Conservation (phyloP, 2,888 invertebrate species). For the Drosophila stalkeri region DNA sequence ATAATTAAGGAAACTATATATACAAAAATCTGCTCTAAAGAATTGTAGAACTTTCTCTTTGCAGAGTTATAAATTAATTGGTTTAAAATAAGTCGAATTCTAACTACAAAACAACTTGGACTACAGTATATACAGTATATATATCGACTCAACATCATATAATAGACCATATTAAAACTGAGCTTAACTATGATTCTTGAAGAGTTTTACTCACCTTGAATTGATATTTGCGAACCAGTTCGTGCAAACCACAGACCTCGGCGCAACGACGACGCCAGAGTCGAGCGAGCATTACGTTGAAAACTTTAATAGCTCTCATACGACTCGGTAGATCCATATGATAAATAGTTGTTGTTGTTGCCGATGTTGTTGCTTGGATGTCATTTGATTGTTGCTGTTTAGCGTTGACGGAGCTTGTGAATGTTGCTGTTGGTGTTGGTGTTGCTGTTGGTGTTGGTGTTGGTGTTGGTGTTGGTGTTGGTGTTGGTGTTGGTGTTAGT, state of each 20-base stretch:
- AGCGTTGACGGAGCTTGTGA: not conserved
- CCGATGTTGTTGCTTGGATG: not conserved
- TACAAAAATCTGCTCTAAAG: too few relatives aligned
- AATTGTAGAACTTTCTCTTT: too few relatives aligned
- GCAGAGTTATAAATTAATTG: too few relatives aligned
- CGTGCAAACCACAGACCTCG: constrained; percentile 36
- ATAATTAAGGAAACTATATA: too few relatives aligned
- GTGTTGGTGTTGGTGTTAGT: too few relatives aligned
- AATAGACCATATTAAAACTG: too few relatives aligned
- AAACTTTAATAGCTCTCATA: constrained; percentile 33
- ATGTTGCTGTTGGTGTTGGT: not conserved
- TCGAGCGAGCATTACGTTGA: constrained; percentile 37
- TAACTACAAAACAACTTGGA: too few relatives aligned
- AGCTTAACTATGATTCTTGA: too few relatives aligned
- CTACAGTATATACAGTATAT: too few relatives aligned
- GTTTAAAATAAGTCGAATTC: too few relatives aligned
- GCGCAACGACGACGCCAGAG: constrained; percentile 50
- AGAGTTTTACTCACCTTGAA: constrained; percentile 1
- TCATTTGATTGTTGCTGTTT: not conserved
- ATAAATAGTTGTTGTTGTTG: not conserved
- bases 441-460: too few relatives aligned
- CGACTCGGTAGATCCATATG: constrained; percentile 32
- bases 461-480: not conserved
- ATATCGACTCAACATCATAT: too few relatives aligned
- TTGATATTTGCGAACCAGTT: constrained; percentile 27